A percentile compares a stretch with the other conserved stretches of the same genome.
Conservation (phyloP, 2,797 vertebrate genomes). For the Alauda arvensis region DNA sequence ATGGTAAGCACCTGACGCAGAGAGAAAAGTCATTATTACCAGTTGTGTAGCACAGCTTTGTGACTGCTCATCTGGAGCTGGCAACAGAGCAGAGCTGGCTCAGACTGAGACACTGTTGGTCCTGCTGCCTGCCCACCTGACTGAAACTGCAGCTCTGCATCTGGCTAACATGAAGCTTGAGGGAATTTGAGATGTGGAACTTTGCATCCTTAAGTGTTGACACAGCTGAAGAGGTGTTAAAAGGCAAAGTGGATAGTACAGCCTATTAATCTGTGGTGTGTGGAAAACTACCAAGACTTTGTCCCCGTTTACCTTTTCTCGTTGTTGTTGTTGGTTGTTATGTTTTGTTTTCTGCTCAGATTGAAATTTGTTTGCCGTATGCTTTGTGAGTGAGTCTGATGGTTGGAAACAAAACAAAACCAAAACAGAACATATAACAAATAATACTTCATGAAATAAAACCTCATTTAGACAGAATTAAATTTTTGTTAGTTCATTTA, state of each 20-base stretch:
- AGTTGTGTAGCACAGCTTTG: background rate
- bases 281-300: background rate
- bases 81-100: background rate
- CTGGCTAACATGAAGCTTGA: background rate
- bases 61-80: background rate
- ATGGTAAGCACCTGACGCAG: background rate
- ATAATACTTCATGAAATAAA: background rate
- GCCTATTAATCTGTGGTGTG: background rate
- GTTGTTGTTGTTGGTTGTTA: background rate
- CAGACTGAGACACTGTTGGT: background rate
- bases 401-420: background rate
- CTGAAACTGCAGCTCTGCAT: background rate
- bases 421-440: background rate
- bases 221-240: background rate
- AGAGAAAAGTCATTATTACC: background rate
- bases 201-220: background rate
- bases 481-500: background rate
- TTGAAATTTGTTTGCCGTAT: background rate
- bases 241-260: background rate
- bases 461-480: background rate
- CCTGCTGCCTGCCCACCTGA: rapidly evolving
- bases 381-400: background rate
- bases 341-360: background rate
- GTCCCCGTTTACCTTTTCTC: background rate
- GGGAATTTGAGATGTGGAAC: background rate